Evolutionary conservation across 1,140 invertebrate species (phyloP).

Genomic region (Calosoma granatense): DNA sequence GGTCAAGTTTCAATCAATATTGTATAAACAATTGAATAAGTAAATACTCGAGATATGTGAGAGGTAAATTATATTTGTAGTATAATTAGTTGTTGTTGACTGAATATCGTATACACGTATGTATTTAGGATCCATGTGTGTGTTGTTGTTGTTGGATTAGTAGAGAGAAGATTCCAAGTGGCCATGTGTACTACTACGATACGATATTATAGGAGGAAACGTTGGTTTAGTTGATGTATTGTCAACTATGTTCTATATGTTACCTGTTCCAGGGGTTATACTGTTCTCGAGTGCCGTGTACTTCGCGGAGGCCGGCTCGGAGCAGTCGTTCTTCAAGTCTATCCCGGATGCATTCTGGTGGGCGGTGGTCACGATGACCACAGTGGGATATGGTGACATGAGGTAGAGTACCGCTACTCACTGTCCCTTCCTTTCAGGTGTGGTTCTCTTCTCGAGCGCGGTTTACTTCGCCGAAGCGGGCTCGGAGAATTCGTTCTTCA

Average conservation of each 20-base stretch:
- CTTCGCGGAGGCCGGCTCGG: conserved; percentile 95
- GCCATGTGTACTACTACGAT: too few species aligned
- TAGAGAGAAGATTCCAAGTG: too few species aligned
- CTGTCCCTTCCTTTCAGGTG: conserved; percentile 67
- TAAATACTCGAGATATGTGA: too few species aligned
- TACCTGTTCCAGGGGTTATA: conserved; percentile 75
- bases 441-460: conserved; percentile 97
- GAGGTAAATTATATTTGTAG: too few species aligned
- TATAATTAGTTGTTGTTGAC: too few species aligned
- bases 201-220: too few species aligned
- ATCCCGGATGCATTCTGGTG: conserved; percentile 97
- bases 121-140: too few species aligned
- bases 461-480: conserved; percentile 99
- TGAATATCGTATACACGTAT: background rate
- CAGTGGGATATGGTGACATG: conserved; percentile 97
- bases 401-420: conserved; percentile 54
- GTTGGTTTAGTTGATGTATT: too few species aligned
- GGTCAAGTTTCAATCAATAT: too few species aligned
- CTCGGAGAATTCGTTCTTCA: conserved; percentile 96
- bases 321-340: conserved; percentile 93
- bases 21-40: too few species aligned
- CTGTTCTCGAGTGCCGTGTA: conserved; percentile 97
- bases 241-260: too few species aligned
- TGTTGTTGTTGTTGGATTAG: too few species aligned
- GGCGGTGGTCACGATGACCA: conserved; percentile 88